phyloP scores from a whole-genome alignment of 2,888 invertebrate species.

The Dasysyrphus tricinctus region DNA sequence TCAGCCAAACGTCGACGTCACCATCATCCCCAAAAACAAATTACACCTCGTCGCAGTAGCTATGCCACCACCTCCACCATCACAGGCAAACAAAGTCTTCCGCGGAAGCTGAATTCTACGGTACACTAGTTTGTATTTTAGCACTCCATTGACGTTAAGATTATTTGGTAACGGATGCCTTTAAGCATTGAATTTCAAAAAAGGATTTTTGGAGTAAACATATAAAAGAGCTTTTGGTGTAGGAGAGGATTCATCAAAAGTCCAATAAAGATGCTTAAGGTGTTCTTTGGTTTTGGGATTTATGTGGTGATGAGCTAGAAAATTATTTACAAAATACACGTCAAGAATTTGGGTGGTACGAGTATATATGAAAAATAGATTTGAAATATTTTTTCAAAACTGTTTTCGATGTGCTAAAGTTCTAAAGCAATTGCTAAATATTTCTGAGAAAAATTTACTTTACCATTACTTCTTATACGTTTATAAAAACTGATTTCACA shows the following conservation, averaged over 20 bases:
- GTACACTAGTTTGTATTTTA: constrained; percentile 30
- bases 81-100: background rate
- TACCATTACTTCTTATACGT: no score
- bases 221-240: background rate
- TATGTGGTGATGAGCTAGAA: background rate
- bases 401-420: no score
- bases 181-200: background rate
- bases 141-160: constrained; percentile 54
- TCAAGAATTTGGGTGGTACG: background rate
- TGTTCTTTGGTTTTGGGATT: background rate
- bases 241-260: background rate
- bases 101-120: constrained; percentile 3
- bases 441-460: no score
- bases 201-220: background rate
- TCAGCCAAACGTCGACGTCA: constrained; percentile 15
- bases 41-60: constrained; percentile 4
- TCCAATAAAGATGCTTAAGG: background rate
- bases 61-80: background rate
- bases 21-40: constrained; percentile 11
- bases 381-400: no score
- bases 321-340: background rate
- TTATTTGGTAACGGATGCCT: constrained; percentile 41
- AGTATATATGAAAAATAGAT: no score
- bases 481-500: no score
- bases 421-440: no score